Conservation (phyloP, 2,113 vertebrate genomes). For the Neomonachus schauinslandi region DNA sequence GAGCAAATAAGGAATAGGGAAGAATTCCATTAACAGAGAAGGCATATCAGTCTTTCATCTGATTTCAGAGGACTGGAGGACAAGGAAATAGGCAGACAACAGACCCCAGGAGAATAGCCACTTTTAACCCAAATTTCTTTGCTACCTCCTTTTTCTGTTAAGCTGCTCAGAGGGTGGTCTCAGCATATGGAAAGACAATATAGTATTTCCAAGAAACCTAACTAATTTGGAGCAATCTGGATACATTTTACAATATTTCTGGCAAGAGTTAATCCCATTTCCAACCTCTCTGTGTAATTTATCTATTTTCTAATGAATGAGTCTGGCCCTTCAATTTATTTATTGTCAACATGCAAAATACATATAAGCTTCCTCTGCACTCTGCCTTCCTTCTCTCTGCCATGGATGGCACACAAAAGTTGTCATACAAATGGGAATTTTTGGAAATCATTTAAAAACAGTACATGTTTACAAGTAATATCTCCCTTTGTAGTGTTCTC, state of each 20-base stretch:
- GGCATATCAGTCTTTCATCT: neutral
- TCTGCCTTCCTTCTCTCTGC: conserved; percentile 1
- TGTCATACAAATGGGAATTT: neutral
- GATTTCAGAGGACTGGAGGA: neutral
- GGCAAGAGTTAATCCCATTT: conserved; percentile 51
- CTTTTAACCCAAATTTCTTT: conserved; percentile 8
- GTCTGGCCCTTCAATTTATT: conserved; percentile 29
- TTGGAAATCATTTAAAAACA: neutral
- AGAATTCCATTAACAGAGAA: conserved; percentile 38
- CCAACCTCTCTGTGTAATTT: conserved; percentile 27
- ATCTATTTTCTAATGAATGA: conserved; percentile 45
- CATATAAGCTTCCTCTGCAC: neutral
- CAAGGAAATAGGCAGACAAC: conserved; percentile 32
- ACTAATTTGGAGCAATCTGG: conserved; percentile 54
- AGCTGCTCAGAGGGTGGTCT: conserved; percentile 8
- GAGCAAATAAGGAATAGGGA: neutral
- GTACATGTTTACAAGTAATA: neutral
- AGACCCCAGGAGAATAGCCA: neutral
- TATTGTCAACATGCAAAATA: conserved; percentile 37
- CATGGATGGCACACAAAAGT: neutral
- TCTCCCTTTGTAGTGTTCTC: neutral
- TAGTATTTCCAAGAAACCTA: conserved; percentile 35
- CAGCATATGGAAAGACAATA: conserved; percentile 32
- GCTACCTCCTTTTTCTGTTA: conserved; percentile 2
- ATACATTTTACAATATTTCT: conserved; percentile 47